Evolutionary conservation across 1,140 invertebrate genomes (phyloP).

Genomic region (Cyclina sinensis): DNA sequence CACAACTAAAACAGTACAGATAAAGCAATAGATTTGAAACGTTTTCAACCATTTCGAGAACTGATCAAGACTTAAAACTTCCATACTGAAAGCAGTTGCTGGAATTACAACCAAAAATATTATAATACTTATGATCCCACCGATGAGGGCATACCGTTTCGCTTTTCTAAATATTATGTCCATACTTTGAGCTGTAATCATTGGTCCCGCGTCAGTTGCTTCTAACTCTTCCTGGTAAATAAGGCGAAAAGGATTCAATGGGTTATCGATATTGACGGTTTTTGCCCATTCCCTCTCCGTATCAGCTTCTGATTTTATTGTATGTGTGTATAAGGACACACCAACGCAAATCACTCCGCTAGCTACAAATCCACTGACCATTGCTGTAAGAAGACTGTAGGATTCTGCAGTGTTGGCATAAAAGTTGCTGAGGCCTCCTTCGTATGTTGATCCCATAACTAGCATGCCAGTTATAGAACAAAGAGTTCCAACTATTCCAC

Average conservation of each 20-base stretch:
- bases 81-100: conserved; percentile 38
- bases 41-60: conserved; percentile 54
- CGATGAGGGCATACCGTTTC: not conserved
- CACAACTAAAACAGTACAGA: conserved; percentile 46
- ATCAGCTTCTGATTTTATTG: conserved; percentile 56
- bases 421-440: conserved; percentile 76
- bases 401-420: conserved; percentile 75
- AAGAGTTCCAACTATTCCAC: conserved; percentile 9
- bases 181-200: conserved; percentile 45
- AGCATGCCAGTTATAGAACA: conserved; percentile 71
- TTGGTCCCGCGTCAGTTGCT: conserved; percentile 28
- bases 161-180: conserved; percentile 52
- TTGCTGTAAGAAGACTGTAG: conserved; percentile 73
- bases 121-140: not conserved
- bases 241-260: conserved; percentile 79
- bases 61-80: conserved; percentile 46
- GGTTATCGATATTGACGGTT: conserved; percentile 83
- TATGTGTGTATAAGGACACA: conserved; percentile 70
- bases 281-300: conserved; percentile 77
- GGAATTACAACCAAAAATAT: conserved; percentile 62
- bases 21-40: conserved; percentile 49
- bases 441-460: conserved; percentile 72
- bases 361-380: conserved; percentile 66
- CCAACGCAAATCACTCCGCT: conserved; percentile 73
- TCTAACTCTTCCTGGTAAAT: conserved; percentile 71